phyloP scores from a whole-genome alignment of 2,113 vertebrate species.

The Xyliphius kryptos region DNA sequence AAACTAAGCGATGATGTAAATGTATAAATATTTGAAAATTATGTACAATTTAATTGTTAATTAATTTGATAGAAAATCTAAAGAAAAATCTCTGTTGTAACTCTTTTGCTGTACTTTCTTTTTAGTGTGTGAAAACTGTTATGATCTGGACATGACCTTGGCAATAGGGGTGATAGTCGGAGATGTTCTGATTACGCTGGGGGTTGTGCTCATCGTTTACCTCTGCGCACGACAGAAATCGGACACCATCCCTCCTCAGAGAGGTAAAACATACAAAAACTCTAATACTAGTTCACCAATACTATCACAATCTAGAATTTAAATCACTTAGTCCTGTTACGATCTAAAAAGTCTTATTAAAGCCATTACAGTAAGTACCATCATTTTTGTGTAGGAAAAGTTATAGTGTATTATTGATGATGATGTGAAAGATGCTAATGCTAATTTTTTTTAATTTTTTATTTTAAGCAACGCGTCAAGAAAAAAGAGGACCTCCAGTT shows the following conservation, averaged over 20 bases:
- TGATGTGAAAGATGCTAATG: neutral
- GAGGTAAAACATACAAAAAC: slow-evolving; percentile 7
- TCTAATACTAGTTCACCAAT: neutral
- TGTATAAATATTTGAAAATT: too few species aligned
- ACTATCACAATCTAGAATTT: too few species aligned
- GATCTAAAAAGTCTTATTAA: too few species aligned
- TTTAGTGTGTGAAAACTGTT: slow-evolving; percentile 55
- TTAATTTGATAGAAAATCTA: too few species aligned
- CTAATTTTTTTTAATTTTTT: neutral
- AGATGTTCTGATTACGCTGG: slow-evolving; percentile 45
- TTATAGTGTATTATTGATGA: too few species aligned
- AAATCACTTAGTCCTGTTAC: too few species aligned
- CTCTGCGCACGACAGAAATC: slow-evolving; percentile 39
- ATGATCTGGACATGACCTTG: fast-evolving
- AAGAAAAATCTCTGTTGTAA: neutral
- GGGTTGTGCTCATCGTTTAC: slow-evolving; percentile 45
- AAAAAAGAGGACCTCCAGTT: slow-evolving; percentile 16
- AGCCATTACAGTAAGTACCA: too few species aligned
- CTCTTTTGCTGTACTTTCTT: neutral
- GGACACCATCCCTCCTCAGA: neutral
- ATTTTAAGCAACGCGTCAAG: slow-evolving; percentile 18
- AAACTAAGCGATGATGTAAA: too few species aligned
- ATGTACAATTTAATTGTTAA: too few species aligned
- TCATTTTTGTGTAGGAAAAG: too few species aligned
- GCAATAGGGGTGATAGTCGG: fast-evolving